These are phyloP conservation scores for Lepus townsendii DNA, from an alignment of 2,797 vertebrate species.

Conservation along the genomic window DNA sequence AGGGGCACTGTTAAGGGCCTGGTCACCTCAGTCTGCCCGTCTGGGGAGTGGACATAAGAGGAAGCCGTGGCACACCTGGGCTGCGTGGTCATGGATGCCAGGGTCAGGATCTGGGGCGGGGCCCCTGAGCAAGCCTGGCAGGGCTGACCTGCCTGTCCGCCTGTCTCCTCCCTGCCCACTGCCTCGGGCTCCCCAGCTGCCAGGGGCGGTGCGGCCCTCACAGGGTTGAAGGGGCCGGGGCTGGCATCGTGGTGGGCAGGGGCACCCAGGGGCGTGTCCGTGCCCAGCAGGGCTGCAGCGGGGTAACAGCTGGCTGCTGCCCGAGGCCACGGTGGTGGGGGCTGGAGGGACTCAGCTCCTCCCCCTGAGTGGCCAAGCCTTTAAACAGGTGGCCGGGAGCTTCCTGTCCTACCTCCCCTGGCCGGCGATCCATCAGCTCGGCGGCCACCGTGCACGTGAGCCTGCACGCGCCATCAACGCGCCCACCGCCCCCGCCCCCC, in stretches of 20 bases:
- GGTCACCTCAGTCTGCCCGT: background rate
- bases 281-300: too few species aligned
- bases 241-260: background rate
- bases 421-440: slow-evolving; percentile 15
- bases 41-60: background rate
- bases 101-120: too few species aligned
- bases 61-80: background rate
- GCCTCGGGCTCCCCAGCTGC: background rate
- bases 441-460: slow-evolving; percentile 54
- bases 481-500: accelerated
- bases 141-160: accelerated
- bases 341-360: background rate
- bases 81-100: accelerated
- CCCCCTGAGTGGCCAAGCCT: background rate
- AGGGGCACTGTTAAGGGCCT: background rate
- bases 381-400: slow-evolving; percentile 40
- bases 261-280: background rate
- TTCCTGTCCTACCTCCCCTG: background rate
- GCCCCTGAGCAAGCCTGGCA: background rate
- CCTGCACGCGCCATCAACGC: slow-evolving; percentile 1
- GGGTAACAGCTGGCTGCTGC: background rate
- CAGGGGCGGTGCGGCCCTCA: background rate
- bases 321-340: background rate
- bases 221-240: accelerated
- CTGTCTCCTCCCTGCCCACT: background rate